Percentiles rank a stretch among this genome's conserved stretches.
Conservation (phyloP, 2,888 invertebrate genomes). For the Hylaea fasciaria region DNA sequence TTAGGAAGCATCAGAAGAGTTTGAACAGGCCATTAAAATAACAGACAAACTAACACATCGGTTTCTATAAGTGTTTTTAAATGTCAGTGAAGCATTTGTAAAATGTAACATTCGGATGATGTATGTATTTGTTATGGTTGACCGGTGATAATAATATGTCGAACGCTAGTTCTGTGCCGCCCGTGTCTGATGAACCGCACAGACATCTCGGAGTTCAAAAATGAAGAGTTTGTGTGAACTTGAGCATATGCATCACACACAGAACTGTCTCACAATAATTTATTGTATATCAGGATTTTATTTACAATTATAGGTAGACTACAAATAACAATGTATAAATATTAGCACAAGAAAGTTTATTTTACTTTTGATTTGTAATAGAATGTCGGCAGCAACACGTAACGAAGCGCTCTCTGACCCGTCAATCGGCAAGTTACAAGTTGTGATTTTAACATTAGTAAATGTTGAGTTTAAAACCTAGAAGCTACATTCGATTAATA, state of each 20-base stretch:
- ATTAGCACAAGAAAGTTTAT: slow-evolving; percentile 12
- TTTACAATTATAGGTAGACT: slow-evolving; percentile 13
- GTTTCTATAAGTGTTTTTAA: background rate
- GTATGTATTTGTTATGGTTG: slow-evolving; percentile 21
- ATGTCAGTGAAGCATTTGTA: slow-evolving; percentile 14
- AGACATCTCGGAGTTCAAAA: no score
- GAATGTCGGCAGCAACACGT: background rate
- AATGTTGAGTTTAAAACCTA: background rate
- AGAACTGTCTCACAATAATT: slow-evolving; percentile 28
- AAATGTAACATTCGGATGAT: slow-evolving; percentile 10
- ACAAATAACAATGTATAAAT: slow-evolving; percentile 32
- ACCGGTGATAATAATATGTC: slow-evolving; percentile 28
- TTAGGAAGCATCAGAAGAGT: background rate
- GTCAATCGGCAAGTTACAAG: background rate
- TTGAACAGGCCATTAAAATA: background rate
- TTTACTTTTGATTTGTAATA: slow-evolving; percentile 14
- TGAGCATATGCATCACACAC: slow-evolving; percentile 8
- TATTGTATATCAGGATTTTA: slow-evolving; percentile 26
- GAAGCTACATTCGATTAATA: slow-evolving; percentile 20
- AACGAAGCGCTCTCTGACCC: background rate
- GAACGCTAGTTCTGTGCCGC: slow-evolving; percentile 3
- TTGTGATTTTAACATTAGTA: slow-evolving; percentile 27
- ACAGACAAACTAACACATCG: background rate
- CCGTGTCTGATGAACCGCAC: no score
- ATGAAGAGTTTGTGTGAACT: background rate